Percentiles rank a stretch among this genome's conserved stretches.
Evolutionary conservation across 2,797 vertebrate genomes (phyloP).

Genomic region (Coreius guichenoti): DNA sequence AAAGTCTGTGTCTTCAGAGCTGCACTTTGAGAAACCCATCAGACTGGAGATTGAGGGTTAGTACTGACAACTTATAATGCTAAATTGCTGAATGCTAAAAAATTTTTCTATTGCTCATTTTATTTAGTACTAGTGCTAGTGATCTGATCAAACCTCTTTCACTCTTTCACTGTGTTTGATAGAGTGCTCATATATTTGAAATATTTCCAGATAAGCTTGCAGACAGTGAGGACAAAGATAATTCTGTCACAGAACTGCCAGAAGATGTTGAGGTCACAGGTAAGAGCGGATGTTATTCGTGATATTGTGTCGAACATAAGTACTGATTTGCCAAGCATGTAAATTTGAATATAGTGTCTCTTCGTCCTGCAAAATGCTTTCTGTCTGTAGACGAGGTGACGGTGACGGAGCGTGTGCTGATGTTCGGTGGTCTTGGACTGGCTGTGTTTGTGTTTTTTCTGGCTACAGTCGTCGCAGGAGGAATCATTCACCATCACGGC

Average conservation of each 20-base stretch:
- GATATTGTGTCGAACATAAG: background rate
- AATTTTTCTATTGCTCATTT: background rate
- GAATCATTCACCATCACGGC: background rate
- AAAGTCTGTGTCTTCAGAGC: background rate
- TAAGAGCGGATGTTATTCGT: background rate
- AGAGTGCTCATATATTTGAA: background rate
- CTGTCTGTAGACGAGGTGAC: background rate
- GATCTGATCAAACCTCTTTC: too few species aligned
- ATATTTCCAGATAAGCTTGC: background rate
- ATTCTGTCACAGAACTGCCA: background rate
- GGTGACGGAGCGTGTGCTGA: background rate
- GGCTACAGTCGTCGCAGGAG: background rate
- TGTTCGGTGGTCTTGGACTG: background rate
- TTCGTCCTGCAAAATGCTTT: too few species aligned
- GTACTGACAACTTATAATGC: background rate
- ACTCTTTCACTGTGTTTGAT: background rate
- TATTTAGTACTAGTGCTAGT: background rate
- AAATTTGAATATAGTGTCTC: too few species aligned
- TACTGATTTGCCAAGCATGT: background rate
- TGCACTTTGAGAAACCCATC: background rate
- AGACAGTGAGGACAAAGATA: background rate
- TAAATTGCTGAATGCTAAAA: too few species aligned
- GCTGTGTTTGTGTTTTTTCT: background rate
- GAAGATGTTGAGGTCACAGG: background rate
- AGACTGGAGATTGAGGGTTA: slow-evolving; percentile 6